Evolutionary conservation across 2,113 vertebrate genomes (phyloP).

Genomic region (Crotalus viridis): DNA sequence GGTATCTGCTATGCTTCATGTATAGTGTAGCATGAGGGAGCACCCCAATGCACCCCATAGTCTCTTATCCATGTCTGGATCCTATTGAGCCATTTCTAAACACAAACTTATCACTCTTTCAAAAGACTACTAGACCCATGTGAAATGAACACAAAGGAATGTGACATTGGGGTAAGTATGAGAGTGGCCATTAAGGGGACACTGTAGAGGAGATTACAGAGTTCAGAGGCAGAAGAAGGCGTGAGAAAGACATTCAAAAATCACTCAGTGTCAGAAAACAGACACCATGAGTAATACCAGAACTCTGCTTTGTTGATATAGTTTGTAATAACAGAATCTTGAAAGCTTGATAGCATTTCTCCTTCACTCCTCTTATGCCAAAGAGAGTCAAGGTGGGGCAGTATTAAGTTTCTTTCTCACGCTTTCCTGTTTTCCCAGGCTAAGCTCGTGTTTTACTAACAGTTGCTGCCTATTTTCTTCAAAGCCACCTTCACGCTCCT

Average conservation of each 20-base stretch:
- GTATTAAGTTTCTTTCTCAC: not conserved
- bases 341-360: not conserved
- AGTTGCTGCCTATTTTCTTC: not conserved
- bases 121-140: not conserved
- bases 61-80: not conserved
- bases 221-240: not conserved
- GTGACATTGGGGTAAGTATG: not conserved
- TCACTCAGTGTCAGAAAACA: not conserved
- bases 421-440: not conserved
- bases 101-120: not conserved
- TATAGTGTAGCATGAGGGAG: not conserved
- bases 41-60: not conserved
- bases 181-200: not conserved
- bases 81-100: not conserved
- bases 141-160: not conserved
- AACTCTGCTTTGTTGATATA: not conserved
- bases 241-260: not conserved
- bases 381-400: not conserved
- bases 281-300: not conserved
- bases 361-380: not conserved
- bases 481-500: not conserved
- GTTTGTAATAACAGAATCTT: not conserved
- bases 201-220: not conserved
- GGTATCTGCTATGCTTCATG: not conserved
- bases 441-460: not conserved